phyloP scores from a whole-genome alignment of 2,113 vertebrate species.

The Shinisaurus crocodilurus region DNA sequence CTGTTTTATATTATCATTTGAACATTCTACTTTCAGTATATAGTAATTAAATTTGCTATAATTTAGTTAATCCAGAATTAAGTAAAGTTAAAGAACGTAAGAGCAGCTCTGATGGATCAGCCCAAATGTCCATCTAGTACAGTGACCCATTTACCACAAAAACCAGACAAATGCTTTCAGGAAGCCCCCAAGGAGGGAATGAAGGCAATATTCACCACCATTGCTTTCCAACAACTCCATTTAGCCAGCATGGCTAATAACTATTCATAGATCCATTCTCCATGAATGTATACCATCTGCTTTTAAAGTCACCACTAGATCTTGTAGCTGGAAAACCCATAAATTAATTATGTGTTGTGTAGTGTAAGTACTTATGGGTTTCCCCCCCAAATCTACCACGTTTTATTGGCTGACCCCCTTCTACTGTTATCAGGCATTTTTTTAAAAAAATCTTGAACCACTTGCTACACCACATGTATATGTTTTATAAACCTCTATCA shows the following conservation, averaged over 20 bases:
- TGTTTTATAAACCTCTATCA: not conserved
- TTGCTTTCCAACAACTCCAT: not conserved
- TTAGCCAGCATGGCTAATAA: not conserved
- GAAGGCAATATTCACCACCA: not conserved
- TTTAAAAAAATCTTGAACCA: not conserved
- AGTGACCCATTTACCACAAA: not conserved
- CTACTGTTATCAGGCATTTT: not conserved
- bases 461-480: not conserved
- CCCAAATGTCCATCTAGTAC: not conserved
- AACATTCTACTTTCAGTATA: not conserved
- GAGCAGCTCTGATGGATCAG: not conserved
- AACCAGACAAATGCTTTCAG: no score
- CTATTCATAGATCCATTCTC: not conserved
- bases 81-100: not conserved
- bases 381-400: not conserved
- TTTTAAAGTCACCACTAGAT: not conserved
- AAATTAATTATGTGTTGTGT: not conserved
- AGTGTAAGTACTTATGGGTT: not conserved
- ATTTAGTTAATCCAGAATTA: not conserved
- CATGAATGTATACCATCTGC: not conserved
- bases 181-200: not conserved
- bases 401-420: not conserved
- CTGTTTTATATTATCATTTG: not conserved
- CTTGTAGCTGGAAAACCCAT: not conserved
- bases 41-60: not conserved